phyloP scores from a whole-genome alignment of 2,797 vertebrate genomes.

The Chloroceryle amazona region DNA sequence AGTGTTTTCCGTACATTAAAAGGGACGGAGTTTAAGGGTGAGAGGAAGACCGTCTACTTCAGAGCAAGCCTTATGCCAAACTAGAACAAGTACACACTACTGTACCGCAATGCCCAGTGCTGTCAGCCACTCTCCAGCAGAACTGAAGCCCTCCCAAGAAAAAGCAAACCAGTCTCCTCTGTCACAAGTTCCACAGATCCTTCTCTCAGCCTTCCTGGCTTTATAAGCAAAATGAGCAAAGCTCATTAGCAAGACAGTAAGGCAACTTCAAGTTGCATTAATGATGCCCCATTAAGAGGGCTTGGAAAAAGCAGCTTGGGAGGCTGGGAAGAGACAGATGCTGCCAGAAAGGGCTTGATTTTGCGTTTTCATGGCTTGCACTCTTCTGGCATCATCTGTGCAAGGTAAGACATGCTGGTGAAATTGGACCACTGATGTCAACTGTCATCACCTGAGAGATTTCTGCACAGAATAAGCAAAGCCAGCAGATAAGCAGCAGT shows the following conservation, averaged over 20 bases:
- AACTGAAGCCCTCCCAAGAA: not conserved
- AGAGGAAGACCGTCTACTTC: not conserved
- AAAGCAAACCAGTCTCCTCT: not conserved
- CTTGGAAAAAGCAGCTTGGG: slow-evolving; percentile 10
- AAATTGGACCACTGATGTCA: slow-evolving; percentile 20
- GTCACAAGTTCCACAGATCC: rapidly evolving
- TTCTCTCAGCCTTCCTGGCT: not conserved
- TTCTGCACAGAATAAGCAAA: not conserved
- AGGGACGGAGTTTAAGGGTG: not conserved
- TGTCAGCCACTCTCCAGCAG: not conserved
- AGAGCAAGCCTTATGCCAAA: not conserved
- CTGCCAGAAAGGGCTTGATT: not conserved
- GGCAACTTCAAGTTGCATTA: slow-evolving; percentile 35
- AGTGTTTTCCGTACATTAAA: not conserved
- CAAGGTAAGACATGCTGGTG: not conserved
- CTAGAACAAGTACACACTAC: rapidly evolving
- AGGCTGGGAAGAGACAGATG: slow-evolving; percentile 32
- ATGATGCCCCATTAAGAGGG: slow-evolving; percentile 16
- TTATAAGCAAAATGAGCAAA: not conserved
- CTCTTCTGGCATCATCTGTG: slow-evolving; percentile 25
- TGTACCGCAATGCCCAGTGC: rapidly evolving
- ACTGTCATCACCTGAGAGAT: slow-evolving; percentile 25
- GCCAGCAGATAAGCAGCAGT: not conserved
- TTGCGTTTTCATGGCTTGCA: not conserved
- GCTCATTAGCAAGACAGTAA: slow-evolving; percentile 30